Evolutionary conservation across 2,888 invertebrate genomes (phyloP), one percentile per base, ranked within the genome.

Genomic region (Andrena bucephala): DNA sequence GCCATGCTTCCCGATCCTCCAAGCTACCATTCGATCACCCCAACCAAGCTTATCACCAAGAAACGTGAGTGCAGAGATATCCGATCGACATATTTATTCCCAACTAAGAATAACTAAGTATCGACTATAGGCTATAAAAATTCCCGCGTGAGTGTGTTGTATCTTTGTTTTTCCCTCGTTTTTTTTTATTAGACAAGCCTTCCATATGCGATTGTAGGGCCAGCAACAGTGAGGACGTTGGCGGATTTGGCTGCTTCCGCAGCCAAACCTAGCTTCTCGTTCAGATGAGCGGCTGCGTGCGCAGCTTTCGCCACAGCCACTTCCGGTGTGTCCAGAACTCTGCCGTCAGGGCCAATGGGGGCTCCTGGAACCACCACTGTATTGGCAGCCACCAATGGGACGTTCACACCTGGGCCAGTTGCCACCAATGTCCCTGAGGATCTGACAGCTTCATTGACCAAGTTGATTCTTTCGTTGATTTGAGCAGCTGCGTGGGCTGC

Each of bases 261-360:
- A 24, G 88, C 91, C 57, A 91, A 84, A 77, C 86, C 91, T 69
- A 91, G 80, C 71, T 89, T 91, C 81, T 93, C 93, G 87, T 92
- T 91, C 60, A 90, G 42, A 69, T 93, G 92, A 6, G 93, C 93
- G 2, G 89, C 89, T n/a, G 89, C 89, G 83, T 94, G 93, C 33
- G 91, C 91, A 33, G 89, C 91, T 59, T 91, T 93, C 66, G 92
- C 91, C 24, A 85, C 86, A 42, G 89, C 87, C 8, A 93, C 93
- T 80, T 92, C 93, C 42, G 90, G 84, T 7, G 93, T 93, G 80
- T 93, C 93, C 20, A 91, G 88, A 42, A 93, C 92, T 65, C 91
- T 90, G 52, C 93, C 92, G 71, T 93, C 93, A 4, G 85, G 68
- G 8, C 91, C 93, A 24, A 93, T 81, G 0, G 90, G 90, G 2